Evolutionary conservation across 2,888 invertebrate species (phyloP), one percentile per base, ranked within the genome.

Genomic region (Melanostoma mellinum): DNA sequence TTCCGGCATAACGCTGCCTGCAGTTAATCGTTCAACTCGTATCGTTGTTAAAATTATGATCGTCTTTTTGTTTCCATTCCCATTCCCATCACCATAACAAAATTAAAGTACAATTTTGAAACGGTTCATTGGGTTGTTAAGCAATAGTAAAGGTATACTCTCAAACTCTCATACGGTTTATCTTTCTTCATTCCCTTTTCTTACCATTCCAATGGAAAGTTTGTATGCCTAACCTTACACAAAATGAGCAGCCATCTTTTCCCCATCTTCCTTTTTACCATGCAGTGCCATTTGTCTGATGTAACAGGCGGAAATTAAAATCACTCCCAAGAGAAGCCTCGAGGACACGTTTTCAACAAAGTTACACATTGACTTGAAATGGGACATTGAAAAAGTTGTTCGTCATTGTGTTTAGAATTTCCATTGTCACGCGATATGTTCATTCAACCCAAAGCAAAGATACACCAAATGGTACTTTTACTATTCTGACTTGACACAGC

Each of bases 51-150:
- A 30, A 60, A 30, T 56, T 76, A 63, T 73, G 20, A 20, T 20
- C 20, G 20, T 20, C 20, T 20, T 20, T 20, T 20, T 20, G 20
- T 63, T 63, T 36, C 10, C 40, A 9, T n/a, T 46, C 50, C 38
- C 74, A 46, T 35, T 48, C 46, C 74, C 56, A 46, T 55, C 46
- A 73, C 42, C 56, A 46, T 44, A 50, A 60, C 36, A 53, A 56
- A 68, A 58, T 68, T 52, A 30, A 60, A 69, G 60, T 44, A 46
- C 46, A 55, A 52, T 61, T 61, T 35, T 35, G 30, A 46, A 53
- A 60, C 68, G 61, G 38, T 69, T 60, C 75, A 61, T 68, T 68
- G 53, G 61, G 75, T 60, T 48, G 30, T 75, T 56, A 40, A 67
- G 67, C 20, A 20, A 35, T 48, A 36, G 53, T 53, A 53, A 20